Base-by-base conservation (phyloP, 2,888 invertebrate species). In the Synanthedon myopaeformis region DNA sequence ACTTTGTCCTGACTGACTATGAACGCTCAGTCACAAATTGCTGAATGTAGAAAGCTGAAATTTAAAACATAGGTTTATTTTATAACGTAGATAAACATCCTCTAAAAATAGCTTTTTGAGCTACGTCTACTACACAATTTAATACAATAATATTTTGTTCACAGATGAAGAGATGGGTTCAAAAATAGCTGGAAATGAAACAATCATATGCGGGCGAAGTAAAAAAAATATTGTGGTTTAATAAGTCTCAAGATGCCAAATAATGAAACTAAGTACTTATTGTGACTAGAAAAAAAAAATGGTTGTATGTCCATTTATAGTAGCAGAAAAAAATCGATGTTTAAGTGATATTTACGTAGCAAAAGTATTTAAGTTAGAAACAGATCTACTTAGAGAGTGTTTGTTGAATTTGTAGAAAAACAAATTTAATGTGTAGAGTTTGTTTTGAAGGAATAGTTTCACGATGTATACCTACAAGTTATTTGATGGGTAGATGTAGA, bases 301-400 rank as follows among this genome's bases (percentile, higher is more conserved):
- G 76, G 81, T 81, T 84, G 75, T 82, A 79, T 83, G 86, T 86
- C 86, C 86, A 86, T 85, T 84, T 86, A 86, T 75, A 74, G 82
- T 86, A 86, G 86, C 57, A 61, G 61, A 64, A 62, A 70, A 70
- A 53, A 58, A 57, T 71, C 67, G 68, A 70, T 72, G 72, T 76
- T 45, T 73, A 63, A 61, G 64, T 66, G 62, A 65, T 67, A 65
- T 57, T 53, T 58, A 56, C 42, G 59, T 60, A 62, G 61, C 57
- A 41, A 53, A 52, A 55, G 53, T 42, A 52, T 53, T 42, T 50
- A 57, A 57, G 50, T 56, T 58, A 58, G 56, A 63, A 56, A 66
- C 67, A 65, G 62, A 62, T 48, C 57, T 57, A 61, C 3, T 62
- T 61, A 60, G 68, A 68, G 6, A 56, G 58, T 63, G 65, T 70